Conservation (phyloP, 1,140 invertebrate genomes). For the Drosophila subpulchrella region DNA sequence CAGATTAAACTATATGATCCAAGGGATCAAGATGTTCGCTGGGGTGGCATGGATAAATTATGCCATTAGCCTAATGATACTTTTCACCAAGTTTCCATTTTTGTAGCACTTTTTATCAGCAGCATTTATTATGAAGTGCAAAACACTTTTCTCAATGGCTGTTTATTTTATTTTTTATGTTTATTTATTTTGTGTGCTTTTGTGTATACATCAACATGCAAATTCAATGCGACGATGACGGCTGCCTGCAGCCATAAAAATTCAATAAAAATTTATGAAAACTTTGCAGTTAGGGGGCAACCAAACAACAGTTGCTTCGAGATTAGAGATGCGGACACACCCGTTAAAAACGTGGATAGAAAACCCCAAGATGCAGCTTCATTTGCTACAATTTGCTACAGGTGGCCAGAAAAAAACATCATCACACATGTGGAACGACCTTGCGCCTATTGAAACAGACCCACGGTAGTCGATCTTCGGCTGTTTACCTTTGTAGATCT, state of each 20-base stretch:
- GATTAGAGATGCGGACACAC: slow-evolving; percentile 44
- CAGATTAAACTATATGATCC: slow-evolving; percentile 37
- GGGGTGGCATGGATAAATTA: slow-evolving; percentile 22
- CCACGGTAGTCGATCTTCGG: slow-evolving; percentile 37
- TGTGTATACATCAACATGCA: slow-evolving; percentile 66
- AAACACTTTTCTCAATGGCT: slow-evolving; percentile 64
- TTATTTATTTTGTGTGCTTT: slow-evolving; percentile 23
- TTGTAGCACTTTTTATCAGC: slow-evolving; percentile 46
- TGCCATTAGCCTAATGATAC: slow-evolving; percentile 42
- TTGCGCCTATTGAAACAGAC: slow-evolving; percentile 66
- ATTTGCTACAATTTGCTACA: slow-evolving; percentile 75
- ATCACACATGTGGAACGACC: slow-evolving; percentile 50
- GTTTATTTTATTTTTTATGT: slow-evolving; percentile 56
- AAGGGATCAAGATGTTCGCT: slow-evolving; percentile 21
- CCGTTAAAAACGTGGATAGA: slow-evolving; percentile 55
- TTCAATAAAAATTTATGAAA: slow-evolving; percentile 77
- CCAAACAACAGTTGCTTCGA: slow-evolving; percentile 1
- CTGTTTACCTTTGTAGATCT: slow-evolving; percentile 36
- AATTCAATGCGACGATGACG: slow-evolving; percentile 59
- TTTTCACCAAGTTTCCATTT: slow-evolving; percentile 25
- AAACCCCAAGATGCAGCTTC: slow-evolving; percentile 49
- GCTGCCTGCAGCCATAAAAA: slow-evolving; percentile 72
- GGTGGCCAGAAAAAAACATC: slow-evolving; percentile 41
- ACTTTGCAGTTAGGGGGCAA: slow-evolving; percentile 47
- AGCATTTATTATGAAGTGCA: slow-evolving; percentile 54